phyloP scores from a whole-genome alignment of 2,797 vertebrate genomes.

The Rhabdophis nuchalis region DNA sequence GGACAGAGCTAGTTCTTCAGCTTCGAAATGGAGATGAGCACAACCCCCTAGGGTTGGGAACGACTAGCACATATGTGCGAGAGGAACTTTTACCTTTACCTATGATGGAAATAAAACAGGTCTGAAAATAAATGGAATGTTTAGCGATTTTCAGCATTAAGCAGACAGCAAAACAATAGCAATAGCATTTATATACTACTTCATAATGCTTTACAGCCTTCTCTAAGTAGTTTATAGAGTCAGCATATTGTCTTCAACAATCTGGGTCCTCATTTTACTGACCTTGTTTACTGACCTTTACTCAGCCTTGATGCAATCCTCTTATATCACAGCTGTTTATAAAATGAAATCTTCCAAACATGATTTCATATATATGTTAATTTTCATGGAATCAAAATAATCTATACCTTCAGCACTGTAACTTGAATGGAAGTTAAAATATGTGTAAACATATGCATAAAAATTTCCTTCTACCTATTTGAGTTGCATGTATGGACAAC shows the following conservation, averaged over 20 bases:
- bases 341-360: neutral
- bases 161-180: neutral
- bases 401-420: neutral
- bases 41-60: no score
- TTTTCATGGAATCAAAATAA: neutral
- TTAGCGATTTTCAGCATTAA: neutral
- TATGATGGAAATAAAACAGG: no score
- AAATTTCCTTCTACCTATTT: neutral
- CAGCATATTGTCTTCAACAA: neutral
- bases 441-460: neutral
- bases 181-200: neutral
- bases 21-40: no score
- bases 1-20: no score
- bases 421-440: neutral
- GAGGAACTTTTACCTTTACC: no score
- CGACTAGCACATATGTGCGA: no score
- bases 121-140: neutral
- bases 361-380: neutral
- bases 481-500: neutral
- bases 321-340: neutral
- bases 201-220: neutral
- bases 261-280: neutral
- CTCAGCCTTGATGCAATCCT: neutral
- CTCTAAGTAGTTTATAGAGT: neutral
- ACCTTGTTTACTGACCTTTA: neutral